Conservation (phyloP, 2,797 vertebrate genomes). For the Diplodus puntazzo region DNA sequence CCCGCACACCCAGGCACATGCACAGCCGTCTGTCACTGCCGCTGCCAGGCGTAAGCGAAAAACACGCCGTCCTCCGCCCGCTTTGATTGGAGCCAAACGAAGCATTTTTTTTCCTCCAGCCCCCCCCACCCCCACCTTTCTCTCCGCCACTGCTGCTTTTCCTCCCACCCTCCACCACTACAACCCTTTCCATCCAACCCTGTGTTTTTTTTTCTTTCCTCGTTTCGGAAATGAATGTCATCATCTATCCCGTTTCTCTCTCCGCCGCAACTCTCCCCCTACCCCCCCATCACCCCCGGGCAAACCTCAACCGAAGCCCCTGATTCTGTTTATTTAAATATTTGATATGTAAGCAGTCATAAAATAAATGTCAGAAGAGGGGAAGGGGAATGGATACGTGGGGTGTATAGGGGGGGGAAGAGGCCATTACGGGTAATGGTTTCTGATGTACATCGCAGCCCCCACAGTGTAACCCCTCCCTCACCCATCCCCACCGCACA, state of each 20-base stretch:
- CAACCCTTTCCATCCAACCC: slow-evolving; percentile 36
- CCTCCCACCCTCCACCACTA: slow-evolving; percentile 45
- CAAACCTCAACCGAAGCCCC: slow-evolving; percentile 70
- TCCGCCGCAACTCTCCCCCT: slow-evolving; percentile 28
- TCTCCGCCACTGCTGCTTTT: slow-evolving; percentile 35
- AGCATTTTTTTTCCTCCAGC: slow-evolving; percentile 71
- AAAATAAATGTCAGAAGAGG: slow-evolving; percentile 86
- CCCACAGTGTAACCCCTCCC: slow-evolving; percentile 54
- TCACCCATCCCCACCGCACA: slow-evolving; percentile 16
- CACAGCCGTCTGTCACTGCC: slow-evolving; percentile 61
- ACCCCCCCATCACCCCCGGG: slow-evolving; percentile 50
- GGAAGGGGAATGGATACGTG: slow-evolving; percentile 70
- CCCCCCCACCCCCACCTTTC: slow-evolving; percentile 31
- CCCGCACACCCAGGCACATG: slow-evolving; percentile 26
- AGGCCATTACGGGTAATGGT: slow-evolving; percentile 83
- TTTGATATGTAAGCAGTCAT: slow-evolving; percentile 88
- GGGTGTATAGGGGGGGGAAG: slow-evolving; percentile 44
- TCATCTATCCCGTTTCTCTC: slow-evolving; percentile 65
- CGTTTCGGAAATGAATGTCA: slow-evolving; percentile 75
- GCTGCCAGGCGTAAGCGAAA: slow-evolving; percentile 73
- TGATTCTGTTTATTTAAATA: slow-evolving; percentile 88
- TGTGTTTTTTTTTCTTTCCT: slow-evolving; percentile 46
- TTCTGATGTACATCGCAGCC: slow-evolving; percentile 74
- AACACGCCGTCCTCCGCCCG: slow-evolving; percentile 59
- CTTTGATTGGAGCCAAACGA: slow-evolving; percentile 81